Evolutionary conservation across 2,888 invertebrate genomes (phyloP), one percentile per base, ranked within the genome.

Genomic region (Latrodectus elegans): DNA sequence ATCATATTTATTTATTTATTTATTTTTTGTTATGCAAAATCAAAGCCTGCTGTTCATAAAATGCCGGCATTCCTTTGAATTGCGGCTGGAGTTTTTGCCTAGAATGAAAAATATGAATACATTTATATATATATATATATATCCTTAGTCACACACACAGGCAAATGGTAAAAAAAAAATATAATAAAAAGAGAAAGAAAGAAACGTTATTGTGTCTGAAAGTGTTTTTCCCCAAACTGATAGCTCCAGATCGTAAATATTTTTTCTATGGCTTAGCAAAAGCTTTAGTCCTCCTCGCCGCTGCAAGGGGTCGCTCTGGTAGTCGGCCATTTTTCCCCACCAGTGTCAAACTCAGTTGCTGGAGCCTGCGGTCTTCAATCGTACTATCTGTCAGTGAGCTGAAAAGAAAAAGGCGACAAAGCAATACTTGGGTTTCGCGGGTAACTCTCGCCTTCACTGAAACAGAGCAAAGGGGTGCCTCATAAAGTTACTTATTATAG

Each of bases 301-400:
- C 74, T 67, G 74, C 73, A 72, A 72, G 73, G 53, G 65, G 22
- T 17, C n/a, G 17, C 26, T 64, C 49, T 11, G 76, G 38, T 38
- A 76, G 60, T 70, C 55, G 64, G 60, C 71, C 75, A 83, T 83
- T 83, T 83, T 83, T 83, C 64, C 60, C 70, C 55, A 60, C 51
- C 76, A 73, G 26, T 76, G 83, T 83, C 83, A 83, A 71, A 76
- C 51, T 76, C 83, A 83, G 76, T 83, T 49, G 71, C n/a, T 12
- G 26, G 38, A 55, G 70, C 83, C 75, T 22, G 71, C 52, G 51
- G 71, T 51, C 75, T 76, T 76, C 74, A 74, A 70, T 55, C 74
- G 67, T 67, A 81, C 26, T 81, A 81, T 73, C 81, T 81, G 74
- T 74, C 81, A 81, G 12, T 53, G 65, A 65, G 65, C 14, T 53